phyloP scores from a whole-genome alignment of 2,888 invertebrate species.

The Tipula confusa region DNA sequence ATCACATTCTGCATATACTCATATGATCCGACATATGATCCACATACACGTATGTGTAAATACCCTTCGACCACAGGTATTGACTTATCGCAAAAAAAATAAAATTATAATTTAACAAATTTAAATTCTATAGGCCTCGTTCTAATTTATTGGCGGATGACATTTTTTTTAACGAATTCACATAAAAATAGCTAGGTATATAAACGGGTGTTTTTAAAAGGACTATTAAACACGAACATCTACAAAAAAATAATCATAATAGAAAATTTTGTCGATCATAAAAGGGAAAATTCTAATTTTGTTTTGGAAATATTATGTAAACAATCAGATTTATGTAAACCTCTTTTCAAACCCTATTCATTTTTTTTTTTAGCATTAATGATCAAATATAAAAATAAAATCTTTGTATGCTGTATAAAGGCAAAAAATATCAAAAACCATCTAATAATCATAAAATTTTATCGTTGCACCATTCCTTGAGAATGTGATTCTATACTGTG shows the following conservation, averaged over 20 bases:
- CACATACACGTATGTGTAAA: no score
- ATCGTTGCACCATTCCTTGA: neutral
- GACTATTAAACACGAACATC: neutral
- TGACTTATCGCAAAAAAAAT: no score
- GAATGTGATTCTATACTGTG: neutral
- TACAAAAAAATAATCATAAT: neutral
- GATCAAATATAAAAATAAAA: neutral
- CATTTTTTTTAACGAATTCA: neutral
- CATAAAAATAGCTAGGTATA: neutral
- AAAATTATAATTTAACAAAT: neutral
- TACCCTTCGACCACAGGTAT: no score
- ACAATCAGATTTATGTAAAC: neutral
- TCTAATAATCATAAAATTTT: slow-evolving; percentile 20
- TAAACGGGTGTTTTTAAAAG: neutral
- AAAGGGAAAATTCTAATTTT: neutral
- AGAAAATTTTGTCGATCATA: neutral
- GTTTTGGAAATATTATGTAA: neutral
- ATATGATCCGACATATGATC: no score
- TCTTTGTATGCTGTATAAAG: neutral
- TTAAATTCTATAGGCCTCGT: neutral
- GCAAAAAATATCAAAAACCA: slow-evolving; percentile 16
- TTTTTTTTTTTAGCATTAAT: neutral
- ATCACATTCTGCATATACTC: no score
- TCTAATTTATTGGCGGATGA: neutral
- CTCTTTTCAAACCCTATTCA: neutral